Evolutionary conservation across 2,797 vertebrate species (phyloP).

Genomic region (Chloroceryle amazona): DNA sequence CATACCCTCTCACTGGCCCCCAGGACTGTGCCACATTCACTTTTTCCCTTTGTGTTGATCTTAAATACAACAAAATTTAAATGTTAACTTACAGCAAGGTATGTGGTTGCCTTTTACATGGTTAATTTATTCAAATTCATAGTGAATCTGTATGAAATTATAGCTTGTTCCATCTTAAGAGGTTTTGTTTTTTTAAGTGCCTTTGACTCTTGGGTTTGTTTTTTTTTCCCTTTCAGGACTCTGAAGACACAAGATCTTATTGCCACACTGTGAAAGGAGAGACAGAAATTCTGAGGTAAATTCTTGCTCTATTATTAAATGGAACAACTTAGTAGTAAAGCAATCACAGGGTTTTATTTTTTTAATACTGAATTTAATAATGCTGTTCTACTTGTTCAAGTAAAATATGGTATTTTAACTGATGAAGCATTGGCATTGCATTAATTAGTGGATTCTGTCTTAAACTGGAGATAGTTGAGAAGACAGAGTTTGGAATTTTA

Average conservation of each 20-base stretch:
- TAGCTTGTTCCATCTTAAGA: background rate
- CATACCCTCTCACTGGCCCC: background rate
- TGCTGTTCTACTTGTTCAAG: background rate
- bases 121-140: background rate
- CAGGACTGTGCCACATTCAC: background rate
- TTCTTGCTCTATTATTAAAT: background rate
- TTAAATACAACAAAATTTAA: background rate
- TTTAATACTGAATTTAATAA: background rate
- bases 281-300: constrained; percentile 70
- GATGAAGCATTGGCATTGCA: background rate
- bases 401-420: background rate
- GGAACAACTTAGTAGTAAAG: background rate
- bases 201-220: background rate
- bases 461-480: background rate
- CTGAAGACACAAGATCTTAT: constrained; percentile 33
- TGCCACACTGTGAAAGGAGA: constrained; percentile 33
- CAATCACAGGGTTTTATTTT: background rate
- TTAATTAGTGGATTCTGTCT: background rate
- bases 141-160: background rate
- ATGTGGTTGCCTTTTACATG: background rate
- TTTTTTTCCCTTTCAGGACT: constrained; percentile 58
- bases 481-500: background rate
- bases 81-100: background rate
- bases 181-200: background rate
- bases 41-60: background rate